Percentiles rank a stretch among this genome's conserved stretches.
Conservation (phyloP, 2,888 invertebrate species). For the Papilio elwesi region DNA sequence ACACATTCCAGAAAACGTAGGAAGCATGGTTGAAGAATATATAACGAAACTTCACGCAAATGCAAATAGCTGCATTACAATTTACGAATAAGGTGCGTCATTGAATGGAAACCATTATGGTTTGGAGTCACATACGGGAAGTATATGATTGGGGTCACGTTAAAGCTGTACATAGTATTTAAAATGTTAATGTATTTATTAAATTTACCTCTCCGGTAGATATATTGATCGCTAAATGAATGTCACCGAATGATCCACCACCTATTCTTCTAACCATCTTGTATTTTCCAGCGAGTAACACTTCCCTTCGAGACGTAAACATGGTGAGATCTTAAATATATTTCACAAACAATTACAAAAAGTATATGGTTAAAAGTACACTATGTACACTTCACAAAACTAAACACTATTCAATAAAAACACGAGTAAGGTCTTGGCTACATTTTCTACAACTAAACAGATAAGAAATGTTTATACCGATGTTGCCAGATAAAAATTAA, state of each 20-base stretch:
- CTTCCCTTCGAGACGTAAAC: constrained; percentile 82
- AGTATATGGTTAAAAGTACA: constrained; percentile 36
- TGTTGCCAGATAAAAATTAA: constrained; percentile 7
- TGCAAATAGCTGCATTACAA: constrained; percentile 9
- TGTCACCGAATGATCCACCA: constrained; percentile 99
- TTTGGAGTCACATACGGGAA: constrained; percentile 28
- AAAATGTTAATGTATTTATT: constrained; percentile 15
- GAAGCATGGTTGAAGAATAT: constrained; percentile 12
- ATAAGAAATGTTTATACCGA: constrained; percentile 30
- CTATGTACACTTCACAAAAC: constrained; percentile 42
- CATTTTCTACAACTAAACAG: constrained; percentile 45
- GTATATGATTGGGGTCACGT: constrained; percentile 2
- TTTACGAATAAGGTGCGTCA: constrained; percentile 28
- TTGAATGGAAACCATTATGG: constrained; percentile 28
- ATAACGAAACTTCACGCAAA: constrained; percentile 1
- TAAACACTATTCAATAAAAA: constrained; percentile 44
- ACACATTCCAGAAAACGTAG: neutral
- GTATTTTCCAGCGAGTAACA: constrained; percentile 96
- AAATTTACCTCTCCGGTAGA: constrained; percentile 93
- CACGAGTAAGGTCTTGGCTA: constrained; percentile 46
- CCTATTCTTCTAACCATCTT: constrained; percentile 98
- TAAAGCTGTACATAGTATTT: constrained; percentile 1
- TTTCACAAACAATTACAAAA: constrained; percentile 47
- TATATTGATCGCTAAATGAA: constrained; percentile 98
- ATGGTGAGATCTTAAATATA: constrained; percentile 57